Conservation (phyloP, 1,140 invertebrate genomes). For the Ylistrum balloti region DNA sequence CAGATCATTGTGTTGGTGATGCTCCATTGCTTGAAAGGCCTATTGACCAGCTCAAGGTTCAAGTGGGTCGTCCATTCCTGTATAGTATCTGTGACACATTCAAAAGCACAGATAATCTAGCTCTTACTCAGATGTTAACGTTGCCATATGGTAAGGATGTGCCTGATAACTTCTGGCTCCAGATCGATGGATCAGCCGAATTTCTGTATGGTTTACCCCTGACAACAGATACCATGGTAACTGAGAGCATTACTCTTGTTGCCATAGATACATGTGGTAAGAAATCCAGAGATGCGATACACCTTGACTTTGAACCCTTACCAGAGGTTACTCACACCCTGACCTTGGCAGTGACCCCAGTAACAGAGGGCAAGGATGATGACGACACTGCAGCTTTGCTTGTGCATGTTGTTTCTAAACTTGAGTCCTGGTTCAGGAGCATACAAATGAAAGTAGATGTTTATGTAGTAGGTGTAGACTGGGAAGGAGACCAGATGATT, state of each 20-base stretch:
- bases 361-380: background rate
- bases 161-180: conserved; percentile 48
- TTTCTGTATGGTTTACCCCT: conserved; percentile 44
- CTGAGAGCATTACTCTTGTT: conserved; percentile 1
- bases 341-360: background rate
- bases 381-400: too few relatives aligned
- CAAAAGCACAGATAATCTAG: background rate
- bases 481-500: background rate
- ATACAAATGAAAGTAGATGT: background rate
- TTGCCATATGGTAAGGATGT: conserved; percentile 11
- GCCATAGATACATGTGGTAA: conserved; percentile 48
- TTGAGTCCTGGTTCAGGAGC: conserved; percentile 41
- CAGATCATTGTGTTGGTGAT: background rate
- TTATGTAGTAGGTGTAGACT: conserved; percentile 9
- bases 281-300: conserved; percentile 43
- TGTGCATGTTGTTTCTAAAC: conserved; percentile 22
- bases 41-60: conserved; percentile 9
- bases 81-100: conserved; percentile 15
- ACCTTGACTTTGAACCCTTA: conserved; percentile 31
- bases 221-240: background rate
- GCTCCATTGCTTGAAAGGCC: background rate
- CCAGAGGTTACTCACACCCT: background rate
- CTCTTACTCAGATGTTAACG: conserved; percentile 45
- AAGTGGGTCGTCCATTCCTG: conserved; percentile 2
- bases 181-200: conserved; percentile 36